Percentiles rank a stretch among this genome's conserved stretches.
Evolutionary conservation across 2,113 vertebrate genomes (phyloP).

Genomic region (Erinaceus europaeus): DNA sequence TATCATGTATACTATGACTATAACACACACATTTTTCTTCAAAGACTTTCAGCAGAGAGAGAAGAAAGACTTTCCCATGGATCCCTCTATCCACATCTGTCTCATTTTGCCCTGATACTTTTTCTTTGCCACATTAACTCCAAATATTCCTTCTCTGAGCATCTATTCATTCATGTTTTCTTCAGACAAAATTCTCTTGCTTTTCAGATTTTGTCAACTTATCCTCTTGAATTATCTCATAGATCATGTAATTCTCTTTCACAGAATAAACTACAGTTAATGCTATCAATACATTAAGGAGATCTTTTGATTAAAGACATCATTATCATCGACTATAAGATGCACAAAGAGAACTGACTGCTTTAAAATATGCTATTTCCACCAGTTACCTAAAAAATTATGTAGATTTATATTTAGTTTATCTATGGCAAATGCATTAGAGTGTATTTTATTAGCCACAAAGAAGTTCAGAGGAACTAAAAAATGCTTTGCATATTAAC

Average conservation of each 20-base stretch:
- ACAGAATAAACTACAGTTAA: neutral
- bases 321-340: neutral
- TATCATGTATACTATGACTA: neutral
- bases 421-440: neutral
- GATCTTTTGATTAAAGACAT: neutral
- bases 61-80: too few relatives aligned
- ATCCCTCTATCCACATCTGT: accelerated
- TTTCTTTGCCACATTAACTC: neutral
- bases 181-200: neutral
- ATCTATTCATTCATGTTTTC: neutral
- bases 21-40: neutral
- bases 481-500: neutral
- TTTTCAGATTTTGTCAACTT: neutral
- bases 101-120: neutral
- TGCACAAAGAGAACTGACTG: neutral
- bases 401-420: neutral
- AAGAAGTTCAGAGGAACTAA: neutral
- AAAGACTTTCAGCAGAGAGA: too few relatives aligned
- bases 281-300: neutral
- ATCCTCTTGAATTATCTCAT: neutral
- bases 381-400: neutral
- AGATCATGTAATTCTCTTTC: neutral
- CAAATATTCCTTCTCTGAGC: neutral
- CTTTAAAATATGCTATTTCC: neutral
- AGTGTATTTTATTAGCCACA: neutral